A percentile compares a stretch with the other conserved stretches of the same genome.
phyloP scores from a whole-genome alignment of 2,113 vertebrate species.

The Xiphophorus couchianus region DNA sequence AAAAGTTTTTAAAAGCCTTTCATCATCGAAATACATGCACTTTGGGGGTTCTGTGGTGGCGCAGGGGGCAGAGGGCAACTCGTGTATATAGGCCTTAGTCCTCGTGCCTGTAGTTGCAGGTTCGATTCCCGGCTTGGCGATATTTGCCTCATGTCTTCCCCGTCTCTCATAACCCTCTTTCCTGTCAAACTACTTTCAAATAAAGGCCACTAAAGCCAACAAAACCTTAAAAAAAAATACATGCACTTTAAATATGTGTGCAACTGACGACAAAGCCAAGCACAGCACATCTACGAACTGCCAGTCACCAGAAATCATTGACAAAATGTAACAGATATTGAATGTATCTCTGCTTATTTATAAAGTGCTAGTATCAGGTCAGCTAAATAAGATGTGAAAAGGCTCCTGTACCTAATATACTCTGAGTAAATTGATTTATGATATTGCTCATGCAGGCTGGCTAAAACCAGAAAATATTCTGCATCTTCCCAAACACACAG shows the following conservation, averaged over 20 bases:
- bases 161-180: no score
- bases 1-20: no score
- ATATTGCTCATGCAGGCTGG: not conserved
- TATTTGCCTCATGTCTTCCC: no score
- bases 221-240: not conserved
- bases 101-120: no score
- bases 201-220: no score
- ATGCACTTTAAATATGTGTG: conserved; percentile 55
- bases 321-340: conserved; percentile 19
- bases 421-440: not conserved
- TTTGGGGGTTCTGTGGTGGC: no score
- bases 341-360: conserved; percentile 12
- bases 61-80: no score
- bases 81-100: no score
- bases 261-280: conserved; percentile 26
- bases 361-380: not conserved
- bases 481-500: not conserved
- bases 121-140: no score
- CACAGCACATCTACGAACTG: conserved; percentile 23
- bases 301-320: conserved; percentile 22
- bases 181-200: no score
- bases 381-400: not conserved
- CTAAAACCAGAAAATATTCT: not conserved
- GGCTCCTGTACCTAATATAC: conserved; percentile 10
- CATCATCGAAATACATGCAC: no score